These are phyloP conservation scores for Zaprionus taronus DNA, from an alignment of 1,140 invertebrate genomes.

Conservation along the genomic window DNA sequence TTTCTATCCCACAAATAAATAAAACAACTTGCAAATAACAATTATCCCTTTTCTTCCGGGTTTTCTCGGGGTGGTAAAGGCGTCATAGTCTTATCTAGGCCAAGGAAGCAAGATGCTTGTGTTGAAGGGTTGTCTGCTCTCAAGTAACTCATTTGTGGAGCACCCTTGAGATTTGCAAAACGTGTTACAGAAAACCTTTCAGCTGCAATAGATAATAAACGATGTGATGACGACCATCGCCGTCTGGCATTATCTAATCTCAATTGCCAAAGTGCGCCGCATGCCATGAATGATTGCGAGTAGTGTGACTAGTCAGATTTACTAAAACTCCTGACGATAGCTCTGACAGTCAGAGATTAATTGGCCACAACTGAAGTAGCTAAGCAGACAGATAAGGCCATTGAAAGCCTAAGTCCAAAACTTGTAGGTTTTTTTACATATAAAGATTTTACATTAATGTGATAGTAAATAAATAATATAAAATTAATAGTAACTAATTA, in stretches of 20 bases:
- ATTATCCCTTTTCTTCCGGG: slow-evolving; percentile 12
- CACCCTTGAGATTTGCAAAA: slow-evolving; percentile 29
- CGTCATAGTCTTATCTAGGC: slow-evolving; percentile 7
- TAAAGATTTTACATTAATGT: neutral
- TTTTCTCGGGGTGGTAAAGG: neutral
- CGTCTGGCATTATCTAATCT: slow-evolving; percentile 50
- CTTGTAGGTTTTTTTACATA: slow-evolving; percentile 2
- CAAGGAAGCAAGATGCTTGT: neutral
- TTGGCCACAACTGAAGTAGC: slow-evolving; percentile 31
- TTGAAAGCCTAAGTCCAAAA: neutral
- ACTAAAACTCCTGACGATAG: slow-evolving; percentile 22
- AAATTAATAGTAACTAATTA: slow-evolving; percentile 8
- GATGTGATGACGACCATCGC: slow-evolving; percentile 14
- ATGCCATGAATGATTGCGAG: slow-evolving; percentile 13
- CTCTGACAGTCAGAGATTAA: slow-evolving; percentile 42
- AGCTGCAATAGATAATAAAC: slow-evolving; percentile 23
- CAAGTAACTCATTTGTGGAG: slow-evolving; percentile 19
- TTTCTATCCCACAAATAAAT: slow-evolving; percentile 10
- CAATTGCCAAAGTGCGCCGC: slow-evolving; percentile 31
- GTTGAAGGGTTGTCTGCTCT: slow-evolving; percentile 28
- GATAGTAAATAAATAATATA: neutral
- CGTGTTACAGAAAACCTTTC: slow-evolving; percentile 22
- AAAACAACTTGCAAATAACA: neutral
- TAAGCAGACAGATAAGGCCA: slow-evolving; percentile 10
- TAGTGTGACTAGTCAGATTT: slow-evolving; percentile 11